Evolutionary conservation across 2,113 vertebrate genomes (phyloP).

Genomic region (Gallinago media): DNA sequence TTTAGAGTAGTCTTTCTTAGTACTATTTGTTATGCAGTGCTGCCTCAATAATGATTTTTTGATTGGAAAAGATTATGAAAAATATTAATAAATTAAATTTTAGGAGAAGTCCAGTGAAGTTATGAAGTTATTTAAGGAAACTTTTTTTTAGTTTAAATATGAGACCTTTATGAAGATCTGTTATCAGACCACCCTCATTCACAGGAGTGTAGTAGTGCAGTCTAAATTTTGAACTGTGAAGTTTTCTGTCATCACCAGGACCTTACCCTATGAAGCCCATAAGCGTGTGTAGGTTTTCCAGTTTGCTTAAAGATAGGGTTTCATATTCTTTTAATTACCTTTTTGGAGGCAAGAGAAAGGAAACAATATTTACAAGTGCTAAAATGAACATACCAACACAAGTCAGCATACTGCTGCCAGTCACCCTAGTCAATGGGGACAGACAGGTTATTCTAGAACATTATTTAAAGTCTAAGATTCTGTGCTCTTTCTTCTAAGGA

Average conservation of each 20-base stretch:
- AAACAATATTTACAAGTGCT: background rate
- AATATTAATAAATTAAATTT: background rate
- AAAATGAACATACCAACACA: background rate
- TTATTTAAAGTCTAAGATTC: background rate
- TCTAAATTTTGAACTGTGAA: constrained; percentile 16
- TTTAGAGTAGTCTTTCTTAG: background rate
- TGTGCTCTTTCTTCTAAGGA: background rate
- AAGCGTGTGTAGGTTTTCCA: background rate
- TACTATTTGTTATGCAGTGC: background rate
- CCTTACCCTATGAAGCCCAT: background rate
- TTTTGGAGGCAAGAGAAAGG: background rate
- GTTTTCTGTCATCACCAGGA: background rate
- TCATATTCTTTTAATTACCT: background rate
- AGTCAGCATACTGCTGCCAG: background rate
- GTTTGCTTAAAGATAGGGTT: background rate
- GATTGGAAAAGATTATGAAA: background rate
- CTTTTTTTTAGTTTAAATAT: background rate
- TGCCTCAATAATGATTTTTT: background rate
- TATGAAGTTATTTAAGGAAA: background rate
- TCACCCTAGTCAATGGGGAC: background rate
- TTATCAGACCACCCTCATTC: background rate
- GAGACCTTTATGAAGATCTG: background rate
- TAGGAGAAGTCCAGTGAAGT: background rate
- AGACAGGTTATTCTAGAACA: background rate
- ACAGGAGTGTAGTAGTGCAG: background rate